phyloP scores from a whole-genome alignment of 2,113 vertebrate genomes.

The Patagioenas fasciata region DNA sequence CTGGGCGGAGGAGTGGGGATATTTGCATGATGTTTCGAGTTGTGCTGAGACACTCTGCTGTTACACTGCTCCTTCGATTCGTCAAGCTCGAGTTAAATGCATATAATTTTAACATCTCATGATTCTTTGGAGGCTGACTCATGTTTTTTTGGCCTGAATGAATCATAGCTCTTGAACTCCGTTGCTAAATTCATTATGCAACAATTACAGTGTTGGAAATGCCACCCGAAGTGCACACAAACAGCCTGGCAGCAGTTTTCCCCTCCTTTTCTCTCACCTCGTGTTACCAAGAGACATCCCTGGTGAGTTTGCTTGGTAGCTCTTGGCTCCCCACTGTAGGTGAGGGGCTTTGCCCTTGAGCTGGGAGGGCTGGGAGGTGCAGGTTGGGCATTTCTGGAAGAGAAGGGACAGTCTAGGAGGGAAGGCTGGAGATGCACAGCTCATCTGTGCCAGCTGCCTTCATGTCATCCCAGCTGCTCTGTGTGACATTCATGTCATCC shows the following conservation, averaged over 20 bases:
- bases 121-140: conserved; percentile 59
- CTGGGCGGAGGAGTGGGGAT: background rate
- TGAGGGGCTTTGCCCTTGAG: background rate
- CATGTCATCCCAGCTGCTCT: background rate
- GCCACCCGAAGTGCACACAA: conserved; percentile 49
- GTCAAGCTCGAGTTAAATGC: conserved; percentile 49
- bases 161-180: conserved; percentile 62
- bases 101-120: conserved; percentile 58
- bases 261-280: background rate
- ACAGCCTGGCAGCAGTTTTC: conserved; percentile 32
- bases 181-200: conserved; percentile 60
- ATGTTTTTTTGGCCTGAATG: conserved; percentile 55
- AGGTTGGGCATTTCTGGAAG: background rate
- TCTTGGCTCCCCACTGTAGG: background rate
- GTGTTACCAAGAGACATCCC: background rate
- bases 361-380: background rate
- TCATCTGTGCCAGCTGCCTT: background rate
- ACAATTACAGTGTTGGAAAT: conserved; percentile 62
- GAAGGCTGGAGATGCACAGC: background rate
- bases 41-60: background rate
- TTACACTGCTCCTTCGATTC: background rate
- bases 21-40: background rate
- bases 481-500: background rate
- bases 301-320: background rate
- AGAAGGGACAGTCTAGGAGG: background rate